Evolutionary conservation across 2,797 vertebrate genomes (phyloP).

Genomic region (Eptatretus atami): DNA sequence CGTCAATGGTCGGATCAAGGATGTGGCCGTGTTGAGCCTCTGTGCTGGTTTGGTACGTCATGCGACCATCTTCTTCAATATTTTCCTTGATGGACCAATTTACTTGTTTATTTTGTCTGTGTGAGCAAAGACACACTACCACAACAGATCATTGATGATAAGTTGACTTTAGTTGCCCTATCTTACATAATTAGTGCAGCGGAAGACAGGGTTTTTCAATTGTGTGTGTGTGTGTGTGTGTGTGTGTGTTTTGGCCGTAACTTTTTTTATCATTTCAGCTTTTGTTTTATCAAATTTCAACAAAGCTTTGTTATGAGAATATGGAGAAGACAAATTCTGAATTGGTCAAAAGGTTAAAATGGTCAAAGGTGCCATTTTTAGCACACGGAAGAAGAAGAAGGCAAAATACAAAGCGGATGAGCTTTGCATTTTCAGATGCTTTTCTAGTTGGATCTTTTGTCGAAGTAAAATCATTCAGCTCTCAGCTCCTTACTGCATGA

Average conservation of each 20-base stretch:
- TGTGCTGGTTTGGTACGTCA: slow-evolving; percentile 87
- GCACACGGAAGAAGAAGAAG: too few species aligned
- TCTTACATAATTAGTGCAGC: neutral
- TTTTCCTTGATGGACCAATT: neutral
- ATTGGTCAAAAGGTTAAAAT: too few species aligned
- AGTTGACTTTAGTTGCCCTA: too few species aligned
- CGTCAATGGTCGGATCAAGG: slow-evolving; percentile 46
- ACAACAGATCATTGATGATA: too few species aligned
- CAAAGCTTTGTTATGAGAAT: too few species aligned
- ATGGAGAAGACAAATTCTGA: too few species aligned
- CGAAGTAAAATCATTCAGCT: too few species aligned
- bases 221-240: neutral
- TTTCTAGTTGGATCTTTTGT: too few species aligned
- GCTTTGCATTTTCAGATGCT: too few species aligned
- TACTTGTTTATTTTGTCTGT: neutral
- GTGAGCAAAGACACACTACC: neutral
- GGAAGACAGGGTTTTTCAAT: neutral
- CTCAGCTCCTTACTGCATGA: too few species aligned
- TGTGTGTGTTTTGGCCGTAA: neutral
- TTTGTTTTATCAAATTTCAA: neutral
- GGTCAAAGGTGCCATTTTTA: too few species aligned
- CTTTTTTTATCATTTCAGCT: neutral
- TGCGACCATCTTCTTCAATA: neutral
- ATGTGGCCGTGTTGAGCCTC: slow-evolving; percentile 73
- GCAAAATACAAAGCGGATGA: too few species aligned